Conservation (phyloP, 1,140 invertebrate genomes). For the Holotrichia oblita region DNA sequence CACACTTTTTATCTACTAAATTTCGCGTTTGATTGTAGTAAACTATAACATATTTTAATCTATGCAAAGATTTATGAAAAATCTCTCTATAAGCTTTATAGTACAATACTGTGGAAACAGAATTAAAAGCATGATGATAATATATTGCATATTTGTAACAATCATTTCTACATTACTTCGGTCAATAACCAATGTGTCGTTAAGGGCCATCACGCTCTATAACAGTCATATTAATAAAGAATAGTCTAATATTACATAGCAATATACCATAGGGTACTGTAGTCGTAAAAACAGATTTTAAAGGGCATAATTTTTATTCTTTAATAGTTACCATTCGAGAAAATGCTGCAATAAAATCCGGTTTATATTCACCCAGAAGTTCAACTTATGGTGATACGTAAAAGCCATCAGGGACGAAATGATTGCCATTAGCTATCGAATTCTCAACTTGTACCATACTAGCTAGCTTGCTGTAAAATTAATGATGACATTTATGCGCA, state of each 20-base stretch:
- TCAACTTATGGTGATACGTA: neutral
- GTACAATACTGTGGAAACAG: too few species aligned
- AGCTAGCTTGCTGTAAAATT: constrained; percentile 6
- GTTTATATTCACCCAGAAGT: constrained; percentile 15
- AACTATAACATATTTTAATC: too few species aligned
- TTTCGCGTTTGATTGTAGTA: too few species aligned
- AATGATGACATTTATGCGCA: constrained; percentile 25
- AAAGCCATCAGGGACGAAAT: neutral
- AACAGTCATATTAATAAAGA: neutral
- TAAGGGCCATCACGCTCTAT: too few species aligned
- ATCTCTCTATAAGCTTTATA: too few species aligned
- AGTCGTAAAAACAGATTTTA: constrained; percentile 20
- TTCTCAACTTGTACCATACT: neutral
- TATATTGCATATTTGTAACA: too few species aligned
- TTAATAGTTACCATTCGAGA: neutral
- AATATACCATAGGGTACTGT: neutral
- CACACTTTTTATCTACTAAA: too few species aligned
- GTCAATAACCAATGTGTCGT: too few species aligned
- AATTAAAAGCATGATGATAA: too few species aligned
- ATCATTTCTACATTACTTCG: too few species aligned
- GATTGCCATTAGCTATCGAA: neutral
- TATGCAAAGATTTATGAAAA: too few species aligned
- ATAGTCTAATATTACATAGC: neutral
- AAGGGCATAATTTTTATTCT: neutral
- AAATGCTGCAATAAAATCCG: neutral